A percentile compares a stretch with the other conserved stretches of the same genome.
These are phyloP conservation scores for Hyperoplus immaculatus DNA, from an alignment of 2,797 vertebrate genomes.

Conservation along the genomic window DNA sequence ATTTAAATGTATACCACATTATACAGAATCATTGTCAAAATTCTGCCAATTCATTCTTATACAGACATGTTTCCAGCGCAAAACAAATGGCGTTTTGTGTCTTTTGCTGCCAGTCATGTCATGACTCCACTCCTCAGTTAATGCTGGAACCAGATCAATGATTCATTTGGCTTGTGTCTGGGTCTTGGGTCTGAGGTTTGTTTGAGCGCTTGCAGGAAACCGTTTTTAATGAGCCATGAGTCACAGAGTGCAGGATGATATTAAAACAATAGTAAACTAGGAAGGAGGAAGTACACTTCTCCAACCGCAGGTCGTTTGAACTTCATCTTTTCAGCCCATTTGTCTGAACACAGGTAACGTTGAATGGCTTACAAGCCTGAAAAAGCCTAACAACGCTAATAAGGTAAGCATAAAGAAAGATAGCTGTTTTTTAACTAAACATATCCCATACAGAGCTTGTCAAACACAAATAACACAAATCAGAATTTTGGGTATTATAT, in stretches of 20 bases:
- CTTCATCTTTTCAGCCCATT: not conserved
- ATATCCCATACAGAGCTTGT: not conserved
- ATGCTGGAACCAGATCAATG: conserved; percentile 36
- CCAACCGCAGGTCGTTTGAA: not conserved
- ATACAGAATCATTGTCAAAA: not conserved
- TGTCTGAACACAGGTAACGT: no score
- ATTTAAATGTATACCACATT: conserved; percentile 1
- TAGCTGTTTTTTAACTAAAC: not conserved
- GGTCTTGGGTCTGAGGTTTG: conserved; percentile 1
- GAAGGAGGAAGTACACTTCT: not conserved
- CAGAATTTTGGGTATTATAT: not conserved
- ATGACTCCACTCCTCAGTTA: conserved; percentile 3
- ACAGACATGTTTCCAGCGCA: no score
- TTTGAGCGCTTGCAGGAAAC: conserved; percentile 14
- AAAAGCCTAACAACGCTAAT: not conserved
- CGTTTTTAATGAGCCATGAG: conserved; percentile 1
- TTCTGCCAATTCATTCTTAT: no score
- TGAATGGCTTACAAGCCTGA: not conserved
- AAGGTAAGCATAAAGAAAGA: not conserved
- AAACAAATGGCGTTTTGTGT: not conserved
- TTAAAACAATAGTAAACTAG: not conserved
- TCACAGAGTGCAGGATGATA: not conserved
- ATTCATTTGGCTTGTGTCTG: conserved; percentile 34
- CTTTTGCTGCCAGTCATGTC: conserved; percentile 17
- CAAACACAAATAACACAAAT: not conserved